Percentiles rank a stretch among this genome's conserved stretches.
phyloP scores from a whole-genome alignment of 2,113 vertebrate genomes.

The Syngnathoides biaculeatus region DNA sequence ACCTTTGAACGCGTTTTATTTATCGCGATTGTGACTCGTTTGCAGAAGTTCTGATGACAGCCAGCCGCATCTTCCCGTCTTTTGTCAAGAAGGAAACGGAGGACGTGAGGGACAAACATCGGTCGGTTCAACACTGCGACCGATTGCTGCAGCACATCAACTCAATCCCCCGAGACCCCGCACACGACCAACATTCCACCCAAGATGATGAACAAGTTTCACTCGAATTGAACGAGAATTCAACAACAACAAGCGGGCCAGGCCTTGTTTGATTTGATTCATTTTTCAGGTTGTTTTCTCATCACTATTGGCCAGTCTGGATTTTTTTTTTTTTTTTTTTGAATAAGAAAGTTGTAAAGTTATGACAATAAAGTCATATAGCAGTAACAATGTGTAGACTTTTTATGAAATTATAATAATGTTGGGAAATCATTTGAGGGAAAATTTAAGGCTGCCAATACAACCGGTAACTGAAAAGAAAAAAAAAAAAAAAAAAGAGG shows the following conservation, averaged over 20 bases:
- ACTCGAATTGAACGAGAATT: no score
- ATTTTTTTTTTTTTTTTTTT: neutral
- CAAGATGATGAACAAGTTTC: no score
- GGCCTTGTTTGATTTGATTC: neutral
- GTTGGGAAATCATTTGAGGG: no score
- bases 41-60: constrained; percentile 83
- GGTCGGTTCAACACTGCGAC: constrained; percentile 74
- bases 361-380: neutral
- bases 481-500: no score
- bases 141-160: constrained; percentile 77
- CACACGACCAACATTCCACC: neutral
- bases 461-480: no score
- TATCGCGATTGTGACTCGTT: neutral
- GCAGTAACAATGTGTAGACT: neutral
- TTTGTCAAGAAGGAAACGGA: constrained; percentile 76
- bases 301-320: neutral
- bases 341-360: neutral
- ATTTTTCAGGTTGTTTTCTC: neutral
- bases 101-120: constrained; percentile 80
- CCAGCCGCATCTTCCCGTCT: constrained; percentile 72
- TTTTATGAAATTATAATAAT: no score
- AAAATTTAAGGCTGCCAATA: no score
- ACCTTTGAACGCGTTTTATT: neutral
- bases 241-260: neutral
- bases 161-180: constrained; percentile 22